Base-by-base conservation (phyloP, 2,113 vertebrate species). In the Marmota monax region DNA sequence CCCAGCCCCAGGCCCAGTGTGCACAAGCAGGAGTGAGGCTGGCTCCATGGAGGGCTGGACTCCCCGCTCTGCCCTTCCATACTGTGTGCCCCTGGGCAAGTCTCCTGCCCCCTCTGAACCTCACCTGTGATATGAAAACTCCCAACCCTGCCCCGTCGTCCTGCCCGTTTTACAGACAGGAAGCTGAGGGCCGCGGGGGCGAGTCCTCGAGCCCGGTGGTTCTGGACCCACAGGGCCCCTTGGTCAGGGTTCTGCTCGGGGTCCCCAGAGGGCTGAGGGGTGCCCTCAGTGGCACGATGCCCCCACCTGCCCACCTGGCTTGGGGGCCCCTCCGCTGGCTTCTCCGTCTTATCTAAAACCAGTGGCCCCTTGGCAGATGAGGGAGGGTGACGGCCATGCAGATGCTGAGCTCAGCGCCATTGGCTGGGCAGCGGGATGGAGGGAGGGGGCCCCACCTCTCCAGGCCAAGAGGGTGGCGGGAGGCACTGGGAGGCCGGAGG, bases 391-490 rank as follows among this genome's bases (percentile, higher is more conserved):
- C 5, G 45, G 45, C 61, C 61, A 11, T 1, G 1, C 96, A 98
- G 98, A 98, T 97, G 97, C 98, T 98, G 98, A 98, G 98, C 97
- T 98, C 98, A 98, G 98, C 98, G 37, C 10, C 95, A 93, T 96
- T 11, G 63, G 92, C 94, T 96, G 37, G 2, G 95, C 53, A 83
- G 91, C 92, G 84, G 96, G 95, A 91, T n/a, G 84, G 48, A 73
- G 85, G 72, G 63, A 4, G 67, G 51, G 92, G n/a, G 22, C 42
- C 42, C 42, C 6, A 45, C 42, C 37, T 53, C 18, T 27, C n/a
- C 53, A 11, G 63, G 77, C 58, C 58, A 23, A 2, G 58, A 45
- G 42, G 45, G 45, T 45, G 45, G 45, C 45, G 45, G 45, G 45
- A 8, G 45, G 45, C 45, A 45, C 45, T 45, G 45, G 45, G 45